These are phyloP conservation scores for Leptoclinus maculatus DNA, from an alignment of 2,797 vertebrate species.

Conservation along the genomic window DNA sequence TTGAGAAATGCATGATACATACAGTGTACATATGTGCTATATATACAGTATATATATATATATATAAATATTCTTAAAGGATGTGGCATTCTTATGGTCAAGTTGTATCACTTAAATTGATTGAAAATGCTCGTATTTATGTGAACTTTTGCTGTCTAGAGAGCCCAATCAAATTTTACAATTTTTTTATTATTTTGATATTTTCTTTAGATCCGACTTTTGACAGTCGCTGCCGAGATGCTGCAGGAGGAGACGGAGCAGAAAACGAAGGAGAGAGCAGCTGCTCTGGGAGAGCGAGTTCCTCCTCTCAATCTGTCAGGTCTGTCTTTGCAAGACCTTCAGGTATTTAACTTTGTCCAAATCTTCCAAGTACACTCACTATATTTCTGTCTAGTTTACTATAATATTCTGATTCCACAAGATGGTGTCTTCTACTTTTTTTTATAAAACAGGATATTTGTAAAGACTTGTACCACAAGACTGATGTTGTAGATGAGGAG, in stretches of 20 bases:
- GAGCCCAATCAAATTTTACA: background rate
- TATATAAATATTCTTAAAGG: background rate
- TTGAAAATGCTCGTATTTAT: background rate
- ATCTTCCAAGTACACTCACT: background rate
- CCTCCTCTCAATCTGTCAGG: constrained; percentile 71
- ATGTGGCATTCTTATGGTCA: background rate
- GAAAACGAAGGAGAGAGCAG: constrained; percentile 65
- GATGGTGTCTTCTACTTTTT: background rate
- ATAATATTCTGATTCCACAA: background rate
- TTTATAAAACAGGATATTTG: constrained; percentile 72
- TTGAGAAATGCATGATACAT: background rate
- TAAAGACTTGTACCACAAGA: constrained; percentile 79
- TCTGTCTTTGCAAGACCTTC: constrained; percentile 73
- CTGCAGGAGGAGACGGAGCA: constrained; percentile 69
- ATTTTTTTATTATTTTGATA: background rate
- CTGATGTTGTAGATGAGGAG: constrained; percentile 81
- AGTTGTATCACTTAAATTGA: background rate
- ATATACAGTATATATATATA: background rate
- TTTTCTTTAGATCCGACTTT: constrained; percentile 74
- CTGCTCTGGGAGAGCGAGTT: constrained; percentile 67
- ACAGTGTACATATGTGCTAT: background rate
- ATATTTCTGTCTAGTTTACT: background rate
- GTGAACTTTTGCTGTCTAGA: background rate
- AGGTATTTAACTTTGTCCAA: constrained; percentile 34
- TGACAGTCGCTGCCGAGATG: constrained; percentile 75